These are phyloP conservation scores for Agrotis puta DNA, from an alignment of 2,888 invertebrate genomes.

Conservation along the genomic window DNA sequence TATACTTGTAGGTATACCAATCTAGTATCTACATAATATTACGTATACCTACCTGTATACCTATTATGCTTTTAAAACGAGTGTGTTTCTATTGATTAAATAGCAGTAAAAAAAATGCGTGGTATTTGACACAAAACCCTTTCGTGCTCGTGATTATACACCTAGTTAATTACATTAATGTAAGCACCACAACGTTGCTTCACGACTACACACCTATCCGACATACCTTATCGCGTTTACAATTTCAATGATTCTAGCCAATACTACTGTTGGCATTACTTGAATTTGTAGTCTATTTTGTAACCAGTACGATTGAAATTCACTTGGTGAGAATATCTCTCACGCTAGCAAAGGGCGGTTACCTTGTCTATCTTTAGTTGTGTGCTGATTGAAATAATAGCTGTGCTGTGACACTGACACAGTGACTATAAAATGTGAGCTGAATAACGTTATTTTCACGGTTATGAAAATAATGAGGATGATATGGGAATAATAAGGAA, in stretches of 20 bases:
- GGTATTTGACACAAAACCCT: constrained; percentile 23
- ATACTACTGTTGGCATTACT: background rate
- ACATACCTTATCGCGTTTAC: constrained; percentile 45
- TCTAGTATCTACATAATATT: too few species aligned
- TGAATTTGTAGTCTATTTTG: background rate
- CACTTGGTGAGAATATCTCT: constrained; percentile 22
- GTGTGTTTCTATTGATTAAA: background rate
- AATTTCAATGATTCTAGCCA: constrained; percentile 52
- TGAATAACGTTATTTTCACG: constrained; percentile 5
- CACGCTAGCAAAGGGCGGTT: constrained; percentile 57
- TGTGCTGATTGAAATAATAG: constrained; percentile 54
- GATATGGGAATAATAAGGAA: background rate
- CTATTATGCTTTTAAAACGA: too few species aligned
- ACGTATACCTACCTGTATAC: too few species aligned
- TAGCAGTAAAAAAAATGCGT: background rate
- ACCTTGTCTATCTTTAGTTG: constrained; percentile 59
- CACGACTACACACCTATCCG: constrained; percentile 29
- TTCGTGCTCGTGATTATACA: constrained; percentile 26
- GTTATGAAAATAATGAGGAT: background rate
- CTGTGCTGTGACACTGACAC: constrained; percentile 60
- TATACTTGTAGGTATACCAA: background rate
- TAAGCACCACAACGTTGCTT: constrained; percentile 28
- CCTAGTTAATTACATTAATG: constrained; percentile 35
- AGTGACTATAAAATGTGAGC: constrained; percentile 33
- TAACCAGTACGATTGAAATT: background rate